These are phyloP conservation scores for Mythimna impura DNA, from an alignment of 2,888 invertebrate genomes.

Conservation along the genomic window DNA sequence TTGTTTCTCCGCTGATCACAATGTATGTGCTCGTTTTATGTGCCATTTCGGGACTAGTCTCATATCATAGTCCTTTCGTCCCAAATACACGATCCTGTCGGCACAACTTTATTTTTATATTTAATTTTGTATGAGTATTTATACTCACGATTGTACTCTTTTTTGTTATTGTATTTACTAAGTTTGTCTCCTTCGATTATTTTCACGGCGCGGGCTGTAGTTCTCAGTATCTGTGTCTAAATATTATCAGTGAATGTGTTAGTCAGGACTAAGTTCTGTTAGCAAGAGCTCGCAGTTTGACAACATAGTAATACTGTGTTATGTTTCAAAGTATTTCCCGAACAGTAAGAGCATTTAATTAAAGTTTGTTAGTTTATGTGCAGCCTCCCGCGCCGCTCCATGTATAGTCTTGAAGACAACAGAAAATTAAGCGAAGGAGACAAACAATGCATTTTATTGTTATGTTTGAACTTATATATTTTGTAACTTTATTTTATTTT, in stretches of 20 bases:
- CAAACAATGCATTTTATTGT: constrained; percentile 37
- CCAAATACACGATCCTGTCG: constrained; percentile 4
- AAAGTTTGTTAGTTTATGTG: neutral
- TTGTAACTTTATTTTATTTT: constrained; percentile 28
- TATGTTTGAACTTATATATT: constrained; percentile 16
- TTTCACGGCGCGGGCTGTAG: neutral
- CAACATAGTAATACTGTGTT: too few relatives aligned
- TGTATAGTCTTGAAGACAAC: too few relatives aligned
- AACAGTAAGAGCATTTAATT: constrained; percentile 27
- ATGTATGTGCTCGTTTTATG: neutral
- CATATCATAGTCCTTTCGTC: constrained; percentile 10
- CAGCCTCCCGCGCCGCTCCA: neutral
- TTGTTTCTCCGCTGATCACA: neutral
- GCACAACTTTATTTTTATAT: constrained; percentile 27
- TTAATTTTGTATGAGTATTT: constrained; percentile 19
- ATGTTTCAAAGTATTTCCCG: neutral
- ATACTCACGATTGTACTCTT: constrained; percentile 5
- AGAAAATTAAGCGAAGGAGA: constrained; percentile 15
- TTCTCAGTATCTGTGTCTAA: neutral
- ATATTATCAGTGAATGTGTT: constrained; percentile 1
- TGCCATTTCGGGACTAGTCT: constrained; percentile 53
- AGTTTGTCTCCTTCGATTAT: constrained; percentile 12
- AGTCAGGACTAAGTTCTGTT: neutral
- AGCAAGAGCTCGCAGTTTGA: neutral
- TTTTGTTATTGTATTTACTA: constrained; percentile 1